Evolutionary conservation across 1,140 invertebrate species (phyloP), one percentile per base, ranked within the genome.

Genomic region (Zaprionus davidi): DNA sequence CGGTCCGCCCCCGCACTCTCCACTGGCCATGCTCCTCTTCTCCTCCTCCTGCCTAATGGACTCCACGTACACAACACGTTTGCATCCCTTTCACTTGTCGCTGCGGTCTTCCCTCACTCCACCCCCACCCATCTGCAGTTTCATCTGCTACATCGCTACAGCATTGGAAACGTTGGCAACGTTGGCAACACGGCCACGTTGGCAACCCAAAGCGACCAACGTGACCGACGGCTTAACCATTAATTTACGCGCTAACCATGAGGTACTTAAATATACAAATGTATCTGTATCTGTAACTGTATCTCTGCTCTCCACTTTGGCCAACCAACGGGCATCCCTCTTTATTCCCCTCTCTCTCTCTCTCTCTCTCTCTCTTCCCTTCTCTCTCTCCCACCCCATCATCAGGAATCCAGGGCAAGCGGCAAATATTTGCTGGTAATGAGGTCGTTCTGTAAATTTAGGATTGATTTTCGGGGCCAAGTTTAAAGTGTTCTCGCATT

Each of bases 191-290:
- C 46, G 68, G 72, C 73, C 77, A 56, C 68, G 66, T 65, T 66
- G 56, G 65, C 68, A 76, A 69, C 70, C 78, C 51, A 70, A 71
- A 65, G 68, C 74, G 64, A 69, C 66, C 71, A 36, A 67, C 59
- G 76, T 72, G 69, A 67, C 64, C 73, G 69, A 79, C 68, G 82
- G 83, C 76, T 82, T 86, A 86, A 86, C 82, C 82, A 86, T 86
- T 86, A 86, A 86, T 86, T 86, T 86, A 86, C 82, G 82, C 82
- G 79, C 83, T 86, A 86, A 86, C 79, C 82, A 86, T 86, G 76
- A 86, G 85, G 79, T 86, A 86, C 79, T 86, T 86, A 79, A 86
- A 82, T 86, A 82, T 86, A 79, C 82, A 85, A 86, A 86, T 85
- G 82, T 73, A 86, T 79, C 75, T 78, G 67, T 79, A 76, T 55